Base-by-base conservation (phyloP, 2,113 vertebrate genomes). In the Oryctolagus cuniculus region DNA sequence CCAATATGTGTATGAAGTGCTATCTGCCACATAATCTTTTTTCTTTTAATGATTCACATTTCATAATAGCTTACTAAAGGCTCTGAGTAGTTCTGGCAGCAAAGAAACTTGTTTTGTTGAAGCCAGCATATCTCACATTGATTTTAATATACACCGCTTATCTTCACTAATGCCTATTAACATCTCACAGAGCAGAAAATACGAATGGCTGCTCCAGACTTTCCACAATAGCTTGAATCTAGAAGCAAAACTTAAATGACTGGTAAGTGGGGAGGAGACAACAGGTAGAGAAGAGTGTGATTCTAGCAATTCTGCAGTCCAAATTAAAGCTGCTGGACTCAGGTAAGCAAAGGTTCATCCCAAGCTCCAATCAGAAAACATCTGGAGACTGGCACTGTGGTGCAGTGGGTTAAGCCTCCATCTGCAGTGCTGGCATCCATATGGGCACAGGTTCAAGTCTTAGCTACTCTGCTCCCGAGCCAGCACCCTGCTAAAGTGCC, bases 91-190 rank as follows among this genome's bases (percentile, higher is more conserved):
- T 49, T 93, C 53, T 89, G 44, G 5, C 0, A 70, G 31, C 31
- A 44, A 49, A 69, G 53, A 81, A 64, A 25, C 8, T 80, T 78
- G 36, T 38, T 94, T 82, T 91, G 29, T 31, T 89, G 31, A 78
- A 89, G 27, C 25, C 7, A 58, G 31, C 3, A 31, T 81, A 73
- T 19, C 6, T n/a, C 2, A 36, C 36, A 25, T 84, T 87, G 61
- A 74, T 25, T 87, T 92, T 53, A 25, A 72, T 58, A 38, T 38
- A 34, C 1, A n/a, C 4, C 29, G 19, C 31, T 21, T 64, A 22
- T 69, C 25, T 85, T 53, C 27, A 64, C 21, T 67, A 66, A 58
- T 24, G n/a, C 6, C 17, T 51, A 13, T 15, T 22, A 53, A 9
- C 2, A 31, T 51, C 27, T 89, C 49, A 34, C 9, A 74, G 17